Evolutionary conservation across 1,140 invertebrate genomes (phyloP).

Genomic region (Leguminivora glycinivorella): DNA sequence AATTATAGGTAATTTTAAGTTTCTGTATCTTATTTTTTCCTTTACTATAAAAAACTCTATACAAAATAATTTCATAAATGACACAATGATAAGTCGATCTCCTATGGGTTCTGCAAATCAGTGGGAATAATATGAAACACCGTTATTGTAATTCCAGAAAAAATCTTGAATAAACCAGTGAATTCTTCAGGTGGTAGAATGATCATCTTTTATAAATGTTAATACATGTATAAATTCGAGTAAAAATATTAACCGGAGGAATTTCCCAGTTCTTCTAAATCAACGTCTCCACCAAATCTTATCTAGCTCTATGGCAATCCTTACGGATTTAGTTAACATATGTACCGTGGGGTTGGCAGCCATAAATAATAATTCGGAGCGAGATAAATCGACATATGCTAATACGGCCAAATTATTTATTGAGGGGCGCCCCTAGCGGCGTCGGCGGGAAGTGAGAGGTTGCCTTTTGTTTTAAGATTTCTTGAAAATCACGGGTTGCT

Average conservation of each 20-base stretch:
- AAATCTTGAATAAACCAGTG: too few species aligned
- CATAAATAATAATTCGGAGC: constrained; percentile 71
- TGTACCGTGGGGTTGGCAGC: constrained; percentile 51
- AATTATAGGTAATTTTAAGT: too few species aligned
- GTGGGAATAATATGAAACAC: too few species aligned
- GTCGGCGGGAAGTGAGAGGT: neutral
- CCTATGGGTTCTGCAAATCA: too few species aligned
- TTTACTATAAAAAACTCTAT: too few species aligned
- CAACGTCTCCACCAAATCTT: constrained; percentile 16
- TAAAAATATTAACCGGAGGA: neutral
- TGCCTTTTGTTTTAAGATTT: constrained; percentile 13
- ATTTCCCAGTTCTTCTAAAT: constrained; percentile 1
- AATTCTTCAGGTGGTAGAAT: too few species aligned
- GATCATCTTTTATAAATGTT: too few species aligned
- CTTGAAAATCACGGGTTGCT: neutral
- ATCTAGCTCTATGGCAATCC: constrained; percentile 15
- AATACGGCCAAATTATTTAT: constrained; percentile 74
- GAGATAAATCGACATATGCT: constrained; percentile 75
- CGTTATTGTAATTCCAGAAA: too few species aligned
- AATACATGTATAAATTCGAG: neutral
- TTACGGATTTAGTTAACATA: constrained; percentile 68
- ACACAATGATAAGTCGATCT: too few species aligned
- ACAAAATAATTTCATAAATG: too few species aligned
- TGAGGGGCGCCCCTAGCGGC: constrained; percentile 46
- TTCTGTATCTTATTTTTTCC: too few species aligned